Conservation (phyloP, 2,113 vertebrate species). For the Cyprinodon tularosa region DNA sequence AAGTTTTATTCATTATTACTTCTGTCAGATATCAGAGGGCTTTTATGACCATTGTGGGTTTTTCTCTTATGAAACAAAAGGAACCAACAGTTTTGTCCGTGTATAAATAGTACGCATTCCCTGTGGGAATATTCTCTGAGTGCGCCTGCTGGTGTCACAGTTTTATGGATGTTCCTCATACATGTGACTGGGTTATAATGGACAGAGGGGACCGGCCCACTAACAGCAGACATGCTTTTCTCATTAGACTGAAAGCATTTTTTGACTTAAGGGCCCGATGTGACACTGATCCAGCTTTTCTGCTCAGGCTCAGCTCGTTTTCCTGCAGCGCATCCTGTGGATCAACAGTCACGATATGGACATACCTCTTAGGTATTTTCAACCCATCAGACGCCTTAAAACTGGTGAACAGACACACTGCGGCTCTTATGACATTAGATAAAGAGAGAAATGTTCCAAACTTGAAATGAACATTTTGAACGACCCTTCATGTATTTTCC, state of each 20-base stretch:
- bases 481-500: neutral
- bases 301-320: neutral
- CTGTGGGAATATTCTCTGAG: neutral
- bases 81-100: too few species aligned
- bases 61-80: too few species aligned
- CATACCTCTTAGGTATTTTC: neutral
- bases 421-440: neutral
- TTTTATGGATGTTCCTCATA: neutral
- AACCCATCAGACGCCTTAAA: neutral
- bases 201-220: neutral
- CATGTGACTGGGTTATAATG: neutral
- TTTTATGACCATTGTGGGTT: too few species aligned
- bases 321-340: neutral
- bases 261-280: constrained; percentile 3
- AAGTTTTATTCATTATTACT: too few species aligned
- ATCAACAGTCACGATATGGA: neutral
- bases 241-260: neutral
- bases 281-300: neutral
- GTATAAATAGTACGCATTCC: neutral
- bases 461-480: neutral
- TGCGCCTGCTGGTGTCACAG: neutral
- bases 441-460: neutral
- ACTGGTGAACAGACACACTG: too few species aligned
- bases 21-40: too few species aligned
- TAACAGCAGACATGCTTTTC: neutral